Percentiles rank a stretch among this genome's conserved stretches.
These are phyloP conservation scores for Plutella xylostella DNA, from an alignment of 2,888 invertebrate species.

Conservation along the genomic window DNA sequence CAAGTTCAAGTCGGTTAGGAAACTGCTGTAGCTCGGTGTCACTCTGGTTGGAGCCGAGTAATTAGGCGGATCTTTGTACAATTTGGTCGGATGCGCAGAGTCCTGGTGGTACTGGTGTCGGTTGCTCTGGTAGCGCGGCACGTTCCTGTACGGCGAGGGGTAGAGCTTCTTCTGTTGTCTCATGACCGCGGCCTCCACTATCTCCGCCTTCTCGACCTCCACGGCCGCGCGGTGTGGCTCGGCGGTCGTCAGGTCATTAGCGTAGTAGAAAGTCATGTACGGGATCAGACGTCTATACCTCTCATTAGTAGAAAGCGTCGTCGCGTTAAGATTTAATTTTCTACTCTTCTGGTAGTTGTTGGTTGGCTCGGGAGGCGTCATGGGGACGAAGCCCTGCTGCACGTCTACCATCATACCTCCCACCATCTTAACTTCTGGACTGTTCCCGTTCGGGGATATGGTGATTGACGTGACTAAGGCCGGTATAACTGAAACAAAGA, in stretches of 20 bases:
- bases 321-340: constrained; percentile 29
- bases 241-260: constrained; percentile 64
- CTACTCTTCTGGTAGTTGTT: constrained; percentile 28
- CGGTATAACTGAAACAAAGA: constrained; percentile 54
- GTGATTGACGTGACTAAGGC: constrained; percentile 44
- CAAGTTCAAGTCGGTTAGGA: constrained; percentile 27
- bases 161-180: constrained; percentile 45
- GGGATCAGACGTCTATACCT: constrained; percentile 83
- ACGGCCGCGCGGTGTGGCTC: constrained; percentile 36
- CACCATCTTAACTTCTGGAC: constrained; percentile 56
- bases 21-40: constrained; percentile 34
- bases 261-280: constrained; percentile 85
- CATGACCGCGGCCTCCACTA: constrained; percentile 37
- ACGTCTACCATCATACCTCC: constrained; percentile 46
- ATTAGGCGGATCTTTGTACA: constrained; percentile 44
- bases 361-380: constrained; percentile 19
- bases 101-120: constrained; percentile 58
- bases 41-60: constrained; percentile 33
- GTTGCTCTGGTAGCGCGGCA: constrained; percentile 61
- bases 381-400: constrained; percentile 39
- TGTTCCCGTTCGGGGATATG: constrained; percentile 62
- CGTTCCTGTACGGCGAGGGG: constrained; percentile 39
- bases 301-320: constrained; percentile 68
- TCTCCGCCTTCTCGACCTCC: constrained; percentile 55
- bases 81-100: constrained; percentile 53